A percentile compares a stretch with the other conserved stretches of the same genome.
phyloP scores from a whole-genome alignment of 1,140 invertebrate genomes.

The Archegozetes longisetosus region DNA sequence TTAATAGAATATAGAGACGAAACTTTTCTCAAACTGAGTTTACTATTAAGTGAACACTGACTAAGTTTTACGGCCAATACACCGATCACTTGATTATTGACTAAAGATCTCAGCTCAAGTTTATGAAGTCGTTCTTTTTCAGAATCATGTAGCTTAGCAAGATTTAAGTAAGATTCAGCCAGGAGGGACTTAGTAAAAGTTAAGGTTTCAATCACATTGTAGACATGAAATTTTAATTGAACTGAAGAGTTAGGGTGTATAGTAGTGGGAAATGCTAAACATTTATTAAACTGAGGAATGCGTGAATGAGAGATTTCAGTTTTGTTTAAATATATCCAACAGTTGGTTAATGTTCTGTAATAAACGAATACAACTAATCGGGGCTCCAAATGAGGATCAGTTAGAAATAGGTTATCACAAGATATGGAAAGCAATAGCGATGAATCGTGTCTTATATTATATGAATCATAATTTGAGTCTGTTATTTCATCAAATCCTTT shows the following conservation, averaged over 20 bases:
- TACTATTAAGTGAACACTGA: neutral
- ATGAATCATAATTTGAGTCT: neutral
- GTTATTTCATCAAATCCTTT: neutral
- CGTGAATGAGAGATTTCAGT: constrained; percentile 8
- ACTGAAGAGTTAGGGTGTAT: neutral
- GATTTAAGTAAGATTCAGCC: neutral
- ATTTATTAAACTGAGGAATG: constrained; percentile 5
- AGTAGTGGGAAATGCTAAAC: neutral
- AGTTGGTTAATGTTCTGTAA: neutral
- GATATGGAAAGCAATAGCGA: neutral
- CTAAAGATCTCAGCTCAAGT: neutral
- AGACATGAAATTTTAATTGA: neutral
- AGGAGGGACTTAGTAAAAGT: neutral
- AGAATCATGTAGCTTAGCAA: neutral
- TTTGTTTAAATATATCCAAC: constrained; percentile 5
- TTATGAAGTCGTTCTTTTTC: neutral
- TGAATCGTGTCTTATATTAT: neutral
- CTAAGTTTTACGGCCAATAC: neutral
- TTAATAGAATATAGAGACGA: neutral
- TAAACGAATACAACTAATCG: constrained; percentile 1
- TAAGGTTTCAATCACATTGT: neutral
- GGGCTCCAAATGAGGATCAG: neutral
- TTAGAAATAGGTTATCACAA: neutral
- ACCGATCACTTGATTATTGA: neutral
- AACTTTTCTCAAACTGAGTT: neutral